Evolutionary conservation across 1,140 invertebrate genomes (phyloP), one percentile per base, ranked within the genome.

Genomic region (Ericerus pela): DNA sequence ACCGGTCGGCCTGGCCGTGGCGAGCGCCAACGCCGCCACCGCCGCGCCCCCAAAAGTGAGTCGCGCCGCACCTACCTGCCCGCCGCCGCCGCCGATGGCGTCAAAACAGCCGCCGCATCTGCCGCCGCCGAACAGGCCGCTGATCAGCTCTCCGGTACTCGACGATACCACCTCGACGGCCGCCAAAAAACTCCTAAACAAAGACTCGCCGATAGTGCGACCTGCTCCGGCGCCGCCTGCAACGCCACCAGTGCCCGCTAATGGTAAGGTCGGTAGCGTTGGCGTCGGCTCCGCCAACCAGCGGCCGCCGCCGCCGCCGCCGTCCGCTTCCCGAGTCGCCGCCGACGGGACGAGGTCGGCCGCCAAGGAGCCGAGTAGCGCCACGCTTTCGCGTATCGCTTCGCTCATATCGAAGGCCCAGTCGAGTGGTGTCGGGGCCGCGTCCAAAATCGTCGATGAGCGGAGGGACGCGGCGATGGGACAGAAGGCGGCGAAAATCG

Each of bases 61-160:
- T 18, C 41, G 59, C 41, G 20, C 54, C n/a, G 61, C 59, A 12
- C 59, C 59, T 1, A 62, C 56, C 47, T 31, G 55, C 11, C 61
- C 59, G 24, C 29, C 57, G 8, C 53, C 53, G 10, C 30, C 52
- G 6, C 29, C 28, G 2, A 10, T 58, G 14, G 36, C 2, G 5
- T n/a, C 28, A 5, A 64, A 73, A 1, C 66, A 70, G n/a, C 68
- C 73, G 0, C 76, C 80, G 1, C 73, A 74, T 0, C 60, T 80
- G 54, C 79, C 79, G 1, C 76, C 78, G 2, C 63, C 70, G 22
- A 78, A 78, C 63, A 73, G 82, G 61, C 84, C 83, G 0, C 72
- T 85, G 11, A 88, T 89, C 55, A 85, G 84, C 20, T 81, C 79
- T 57, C 86, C 85, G 0, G 81, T 85, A 24, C 66, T 89, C 16